Percentiles rank a stretch among this genome's conserved stretches.
Evolutionary conservation across 2,113 vertebrate genomes (phyloP).

Genomic region (Forbesichthys papilliferus): DNA sequence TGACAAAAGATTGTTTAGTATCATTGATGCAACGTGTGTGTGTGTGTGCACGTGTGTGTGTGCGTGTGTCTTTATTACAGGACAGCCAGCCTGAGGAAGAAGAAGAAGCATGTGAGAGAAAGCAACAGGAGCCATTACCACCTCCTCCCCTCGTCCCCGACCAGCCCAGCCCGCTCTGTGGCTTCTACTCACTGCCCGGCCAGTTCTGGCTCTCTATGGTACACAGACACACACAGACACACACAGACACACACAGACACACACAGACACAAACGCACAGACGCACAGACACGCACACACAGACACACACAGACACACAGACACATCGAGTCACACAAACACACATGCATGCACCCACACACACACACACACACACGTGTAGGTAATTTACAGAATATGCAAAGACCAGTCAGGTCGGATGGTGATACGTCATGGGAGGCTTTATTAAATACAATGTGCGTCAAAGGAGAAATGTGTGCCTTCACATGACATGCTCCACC

Average conservation of each 20-base stretch:
- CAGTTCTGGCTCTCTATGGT: constrained; percentile 96
- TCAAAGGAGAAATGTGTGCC: no score
- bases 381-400: no score
- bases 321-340: no score
- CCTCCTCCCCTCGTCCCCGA: constrained; percentile 79
- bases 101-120: constrained; percentile 44
- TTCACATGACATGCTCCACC: no score
- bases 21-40: background rate
- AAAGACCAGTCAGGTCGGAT: no score
- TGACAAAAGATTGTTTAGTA: background rate
- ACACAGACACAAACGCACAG: no score
- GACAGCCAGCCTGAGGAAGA: constrained; percentile 55
- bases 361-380: no score
- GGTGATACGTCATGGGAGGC: no score
- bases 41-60: background rate
- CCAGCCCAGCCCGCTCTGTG: constrained; percentile 84
- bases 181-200: constrained; percentile 87
- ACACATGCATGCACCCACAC: background rate
- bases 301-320: background rate
- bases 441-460: no score
- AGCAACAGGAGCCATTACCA: constrained; percentile 76
- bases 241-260: no score
- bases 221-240: constrained; percentile 8
- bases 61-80: background rate
- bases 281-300: constrained; percentile 16